Evolutionary conservation across 2,888 invertebrate genomes (phyloP), one percentile per base, ranked within the genome.

Genomic region (Parapristionchus giblindavisi): DNA sequence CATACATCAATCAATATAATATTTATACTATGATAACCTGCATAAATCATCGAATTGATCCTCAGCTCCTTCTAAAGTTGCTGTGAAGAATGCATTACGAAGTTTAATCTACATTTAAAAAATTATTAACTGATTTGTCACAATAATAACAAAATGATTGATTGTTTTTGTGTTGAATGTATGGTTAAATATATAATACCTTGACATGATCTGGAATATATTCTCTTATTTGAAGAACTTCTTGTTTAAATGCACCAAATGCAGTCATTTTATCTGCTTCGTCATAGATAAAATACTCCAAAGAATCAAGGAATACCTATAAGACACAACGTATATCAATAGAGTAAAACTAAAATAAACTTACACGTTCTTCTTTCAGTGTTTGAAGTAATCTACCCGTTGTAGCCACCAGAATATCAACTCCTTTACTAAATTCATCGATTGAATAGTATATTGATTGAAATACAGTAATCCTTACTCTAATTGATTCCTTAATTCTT

Each of bases 241-340:
- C 60, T 8, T 58, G 21, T 36, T 58, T 58, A 36, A 72, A 72
- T 58, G 72, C 58, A n/a, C 72, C 72, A 11, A 2, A 8, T 14
- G 21, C 17, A 6, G 60, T 34, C 72, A 72, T 72, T 24, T 72
- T 72, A 51, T 72, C 72, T 11, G 60, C 72, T 24, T 72, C 72
- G 27, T 72, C 72, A 34, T 43, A 72, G 40, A 72, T 29, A 43
- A 29, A 60, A 29, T 43, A 60, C 27, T 43, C 29, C 11, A 72
- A 60, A 43, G n/a, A 3, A 24, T 58, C 43, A 5, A 72, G 29
- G 11, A 2, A 32, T 2, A 72, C 3, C 72, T 72, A 36, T 6
- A 24, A n/a, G 14, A n/a, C 6, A 36, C 48, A 29, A 29, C 1
- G 21, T 0, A 52, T 36, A 24, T 52, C n/a, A 5, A 36, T 21